A percentile compares a stretch with the other conserved stretches of the same genome.
Conservation (phyloP, 2,888 invertebrate species). For the Dynastes maya region DNA sequence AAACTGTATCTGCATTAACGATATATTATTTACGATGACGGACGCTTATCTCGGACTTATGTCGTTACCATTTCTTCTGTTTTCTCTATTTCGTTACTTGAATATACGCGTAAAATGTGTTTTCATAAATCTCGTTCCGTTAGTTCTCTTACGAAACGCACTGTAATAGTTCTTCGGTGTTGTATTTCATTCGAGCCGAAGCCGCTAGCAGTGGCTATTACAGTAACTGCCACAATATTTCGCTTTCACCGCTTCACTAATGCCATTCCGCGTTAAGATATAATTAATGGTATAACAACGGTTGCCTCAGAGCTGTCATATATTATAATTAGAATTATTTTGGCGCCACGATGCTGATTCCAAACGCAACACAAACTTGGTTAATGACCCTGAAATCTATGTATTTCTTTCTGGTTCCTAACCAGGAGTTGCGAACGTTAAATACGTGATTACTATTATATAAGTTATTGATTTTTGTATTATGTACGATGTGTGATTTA, state of each 20-base stretch:
- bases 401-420: constrained; percentile 33
- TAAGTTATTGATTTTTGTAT: neutral
- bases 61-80: constrained; percentile 17
- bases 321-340: constrained; percentile 51
- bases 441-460: constrained; percentile 7
- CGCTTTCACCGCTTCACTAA: constrained; percentile 43
- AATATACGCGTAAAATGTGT: constrained; percentile 35
- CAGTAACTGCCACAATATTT: constrained; percentile 40
- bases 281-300: constrained; percentile 51
- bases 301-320: constrained; percentile 38
- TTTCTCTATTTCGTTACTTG: constrained; percentile 1
- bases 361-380: constrained; percentile 40
- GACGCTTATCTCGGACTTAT: constrained; percentile 17
- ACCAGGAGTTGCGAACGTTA: neutral
- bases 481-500: constrained; percentile 4
- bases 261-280: constrained; percentile 44
- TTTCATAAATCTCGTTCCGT: constrained; percentile 39
- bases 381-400: constrained; percentile 41
- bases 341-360: constrained; percentile 48
- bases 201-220: constrained; percentile 28
- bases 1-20: constrained; percentile 30
- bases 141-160: constrained; percentile 39
- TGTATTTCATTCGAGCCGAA: constrained; percentile 13
- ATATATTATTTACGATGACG: neutral
- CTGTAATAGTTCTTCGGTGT: constrained; percentile 25